phyloP scores from a whole-genome alignment of 2,797 vertebrate genomes.

The Smutsia temminckii region DNA sequence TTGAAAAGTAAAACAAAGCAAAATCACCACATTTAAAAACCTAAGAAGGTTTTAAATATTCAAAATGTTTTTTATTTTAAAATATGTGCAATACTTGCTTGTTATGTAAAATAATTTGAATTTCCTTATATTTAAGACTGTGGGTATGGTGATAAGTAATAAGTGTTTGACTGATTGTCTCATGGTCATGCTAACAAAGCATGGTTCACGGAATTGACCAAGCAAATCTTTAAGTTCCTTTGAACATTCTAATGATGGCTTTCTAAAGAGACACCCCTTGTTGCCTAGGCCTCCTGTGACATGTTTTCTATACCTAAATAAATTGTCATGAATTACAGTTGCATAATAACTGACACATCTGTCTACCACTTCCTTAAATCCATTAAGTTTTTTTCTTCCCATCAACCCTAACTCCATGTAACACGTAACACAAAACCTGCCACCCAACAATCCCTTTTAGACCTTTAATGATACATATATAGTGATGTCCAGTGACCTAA shows the following conservation, averaged over 20 bases:
- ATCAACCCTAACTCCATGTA: constrained; percentile 56
- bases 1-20: constrained; percentile 14
- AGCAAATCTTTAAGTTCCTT: background rate
- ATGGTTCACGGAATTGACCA: background rate
- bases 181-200: background rate
- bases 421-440: constrained; percentile 74
- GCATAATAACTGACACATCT: background rate
- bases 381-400: background rate
- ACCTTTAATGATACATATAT: background rate
- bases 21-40: background rate
- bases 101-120: background rate
- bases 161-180: background rate
- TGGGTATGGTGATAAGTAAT: background rate
- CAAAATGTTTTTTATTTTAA: background rate
- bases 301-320: constrained; percentile 22
- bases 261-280: background rate
- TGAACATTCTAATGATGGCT: background rate
- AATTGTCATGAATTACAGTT: background rate
- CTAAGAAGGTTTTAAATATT: background rate
- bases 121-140: background rate
- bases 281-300: background rate
- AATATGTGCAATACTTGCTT: background rate
- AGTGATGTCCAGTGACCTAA: background rate
- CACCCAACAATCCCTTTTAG: constrained; percentile 25
- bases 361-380: constrained; percentile 62